phyloP scores from a whole-genome alignment of 2,888 invertebrate species.

The Ligdia adustata region DNA sequence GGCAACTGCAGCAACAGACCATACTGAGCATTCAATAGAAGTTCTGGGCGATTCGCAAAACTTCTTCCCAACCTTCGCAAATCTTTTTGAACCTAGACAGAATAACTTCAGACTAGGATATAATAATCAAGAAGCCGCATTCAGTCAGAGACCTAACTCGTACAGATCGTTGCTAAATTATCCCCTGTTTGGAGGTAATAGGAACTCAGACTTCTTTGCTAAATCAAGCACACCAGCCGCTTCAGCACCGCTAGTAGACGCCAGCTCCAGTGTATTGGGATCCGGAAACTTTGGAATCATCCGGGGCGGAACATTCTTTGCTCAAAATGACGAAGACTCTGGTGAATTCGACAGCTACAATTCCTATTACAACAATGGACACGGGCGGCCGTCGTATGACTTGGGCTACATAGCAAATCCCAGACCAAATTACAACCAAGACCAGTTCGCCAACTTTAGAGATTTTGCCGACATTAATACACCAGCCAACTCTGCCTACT shows the following conservation, averaged over 20 bases:
- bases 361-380: constrained; percentile 87
- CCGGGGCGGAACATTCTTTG: constrained; percentile 93
- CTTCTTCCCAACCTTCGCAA: constrained; percentile 91
- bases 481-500: constrained; percentile 90
- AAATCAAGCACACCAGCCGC: constrained; percentile 64
- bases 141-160: constrained; percentile 84
- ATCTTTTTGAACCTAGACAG: constrained; percentile 85
- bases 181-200: constrained; percentile 69
- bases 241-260: constrained; percentile 69
- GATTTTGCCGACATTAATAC: constrained; percentile 96
- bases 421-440: constrained; percentile 89
- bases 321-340: constrained; percentile 87
- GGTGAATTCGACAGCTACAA: constrained; percentile 83
- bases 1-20: constrained; percentile 56
- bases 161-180: constrained; percentile 76
- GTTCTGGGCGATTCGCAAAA: constrained; percentile 85
- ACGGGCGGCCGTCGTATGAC: constrained; percentile 87
- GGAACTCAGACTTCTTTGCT: constrained; percentile 65
- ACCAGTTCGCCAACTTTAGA: constrained; percentile 95
- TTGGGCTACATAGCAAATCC: constrained; percentile 87
- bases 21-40: constrained; percentile 80
- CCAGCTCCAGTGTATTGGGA: constrained; percentile 87
- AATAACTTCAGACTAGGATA: constrained; percentile 84
- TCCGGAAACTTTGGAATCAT: constrained; percentile 95
- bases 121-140: constrained; percentile 84